These are phyloP conservation scores for Alectura lathami DNA, from an alignment of 2,113 vertebrate species.

Conservation along the genomic window DNA sequence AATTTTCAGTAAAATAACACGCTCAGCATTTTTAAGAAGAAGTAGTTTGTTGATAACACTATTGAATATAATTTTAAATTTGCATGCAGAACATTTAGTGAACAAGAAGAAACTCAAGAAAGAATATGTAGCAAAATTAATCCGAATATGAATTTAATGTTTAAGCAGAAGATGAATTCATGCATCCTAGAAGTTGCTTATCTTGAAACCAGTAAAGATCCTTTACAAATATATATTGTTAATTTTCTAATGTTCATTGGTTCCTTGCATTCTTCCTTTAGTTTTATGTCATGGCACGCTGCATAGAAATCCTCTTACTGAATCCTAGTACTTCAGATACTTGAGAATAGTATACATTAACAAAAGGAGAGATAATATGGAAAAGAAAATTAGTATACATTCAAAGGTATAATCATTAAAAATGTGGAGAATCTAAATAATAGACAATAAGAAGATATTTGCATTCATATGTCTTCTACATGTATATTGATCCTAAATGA, in stretches of 20 bases:
- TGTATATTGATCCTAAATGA: neutral
- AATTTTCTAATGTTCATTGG: neutral
- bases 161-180: neutral
- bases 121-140: neutral
- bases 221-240: neutral
- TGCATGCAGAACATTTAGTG: neutral
- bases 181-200: neutral
- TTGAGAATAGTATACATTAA: neutral
- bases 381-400: neutral
- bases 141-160: neutral
- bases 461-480: neutral
- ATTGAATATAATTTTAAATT: neutral
- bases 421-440: neutral
- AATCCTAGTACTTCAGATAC: neutral
- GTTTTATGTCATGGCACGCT: neutral
- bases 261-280: neutral
- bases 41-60: neutral
- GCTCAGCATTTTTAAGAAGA: neutral
- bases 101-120: neutral
- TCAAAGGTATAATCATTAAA: neutral
- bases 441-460: neutral
- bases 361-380: neutral
- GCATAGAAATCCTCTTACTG: neutral
- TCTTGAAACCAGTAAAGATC: neutral
- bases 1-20: neutral